A percentile compares a stretch with the other conserved stretches of the same genome.
Evolutionary conservation across 2,113 vertebrate genomes (phyloP).

Genomic region (Podiceps cristatus): DNA sequence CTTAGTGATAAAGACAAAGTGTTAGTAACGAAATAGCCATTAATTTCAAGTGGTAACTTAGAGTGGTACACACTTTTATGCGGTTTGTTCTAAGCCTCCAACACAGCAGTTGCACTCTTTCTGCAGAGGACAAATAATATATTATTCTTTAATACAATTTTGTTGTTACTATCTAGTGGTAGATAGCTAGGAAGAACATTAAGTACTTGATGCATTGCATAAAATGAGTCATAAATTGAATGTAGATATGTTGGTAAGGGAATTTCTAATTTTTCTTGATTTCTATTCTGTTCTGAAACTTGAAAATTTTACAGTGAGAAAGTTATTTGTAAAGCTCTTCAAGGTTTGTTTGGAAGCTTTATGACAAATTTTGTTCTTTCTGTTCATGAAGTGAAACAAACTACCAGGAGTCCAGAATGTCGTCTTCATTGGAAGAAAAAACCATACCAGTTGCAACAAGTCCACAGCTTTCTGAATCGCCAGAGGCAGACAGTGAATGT

Average conservation of each 20-base stretch:
- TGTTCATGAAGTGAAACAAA: slow-evolving; percentile 54
- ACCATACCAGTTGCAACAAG: not conserved
- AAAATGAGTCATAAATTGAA: not conserved
- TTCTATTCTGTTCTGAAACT: not conserved
- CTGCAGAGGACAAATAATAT: not conserved
- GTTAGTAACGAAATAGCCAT: not conserved
- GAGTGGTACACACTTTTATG: not conserved
- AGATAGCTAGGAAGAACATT: not conserved
- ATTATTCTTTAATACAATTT: not conserved
- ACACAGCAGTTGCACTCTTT: not conserved
- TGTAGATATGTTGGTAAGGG: not conserved
- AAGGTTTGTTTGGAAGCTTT: not conserved
- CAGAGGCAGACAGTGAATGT: slow-evolving; percentile 10
- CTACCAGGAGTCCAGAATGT: not conserved
- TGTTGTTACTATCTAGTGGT: not conserved
- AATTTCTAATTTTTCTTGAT: not conserved
- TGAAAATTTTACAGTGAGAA: not conserved
- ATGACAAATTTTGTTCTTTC: not conserved
- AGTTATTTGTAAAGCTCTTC: not conserved
- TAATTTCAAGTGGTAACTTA: not conserved
- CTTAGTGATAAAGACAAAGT: not conserved
- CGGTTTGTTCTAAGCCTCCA: not conserved
- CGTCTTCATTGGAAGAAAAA: slow-evolving; percentile 36
- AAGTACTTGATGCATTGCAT: not conserved
- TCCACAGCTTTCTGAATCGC: not conserved